These are phyloP conservation scores for Urechis unicinctus DNA, from an alignment of 2,888 invertebrate species.

Conservation along the genomic window DNA sequence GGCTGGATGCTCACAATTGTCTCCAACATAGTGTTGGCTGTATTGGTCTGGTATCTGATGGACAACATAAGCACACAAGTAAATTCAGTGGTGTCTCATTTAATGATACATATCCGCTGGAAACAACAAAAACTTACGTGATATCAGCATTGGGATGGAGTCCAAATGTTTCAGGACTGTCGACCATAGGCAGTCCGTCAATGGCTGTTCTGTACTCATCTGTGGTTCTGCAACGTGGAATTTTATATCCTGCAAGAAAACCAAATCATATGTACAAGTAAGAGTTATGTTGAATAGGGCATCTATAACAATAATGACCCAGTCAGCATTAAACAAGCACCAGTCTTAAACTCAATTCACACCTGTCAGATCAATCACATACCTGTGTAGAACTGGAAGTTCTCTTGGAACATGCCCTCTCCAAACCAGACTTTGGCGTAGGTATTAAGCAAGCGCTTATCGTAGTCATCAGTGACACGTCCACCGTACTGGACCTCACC, in stretches of 20 bases:
- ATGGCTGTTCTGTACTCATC: slow-evolving; percentile 69
- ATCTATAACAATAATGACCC: too few species aligned
- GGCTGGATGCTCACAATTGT: slow-evolving; percentile 95
- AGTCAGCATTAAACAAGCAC: too few species aligned
- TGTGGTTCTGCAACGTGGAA: slow-evolving; percentile 67
- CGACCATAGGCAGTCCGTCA: slow-evolving; percentile 63
- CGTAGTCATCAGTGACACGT: slow-evolving; percentile 93
- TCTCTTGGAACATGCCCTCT: slow-evolving; percentile 75
- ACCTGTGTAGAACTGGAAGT: slow-evolving; percentile 88
- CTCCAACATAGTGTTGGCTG: slow-evolving; percentile 79
- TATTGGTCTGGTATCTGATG: slow-evolving; percentile 80
- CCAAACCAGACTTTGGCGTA: slow-evolving; percentile 91
- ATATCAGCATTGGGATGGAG: slow-evolving; percentile 93
- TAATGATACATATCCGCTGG: too few species aligned
- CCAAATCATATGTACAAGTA: not conserved
- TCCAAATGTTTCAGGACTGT: slow-evolving; percentile 95
- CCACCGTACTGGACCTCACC: slow-evolving; percentile 83
- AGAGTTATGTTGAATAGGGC: too few species aligned
- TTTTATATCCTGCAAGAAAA: slow-evolving; percentile 62
- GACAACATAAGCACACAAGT: too few species aligned
- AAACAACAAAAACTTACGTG: slow-evolving; percentile 61
- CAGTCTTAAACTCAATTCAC: too few species aligned
- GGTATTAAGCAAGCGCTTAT: slow-evolving; percentile 84
- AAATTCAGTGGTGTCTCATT: too few species aligned
- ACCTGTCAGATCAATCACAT: too few species aligned